phyloP scores from a whole-genome alignment of 2,113 vertebrate species.

The Tragelaphus imberbis region DNA sequence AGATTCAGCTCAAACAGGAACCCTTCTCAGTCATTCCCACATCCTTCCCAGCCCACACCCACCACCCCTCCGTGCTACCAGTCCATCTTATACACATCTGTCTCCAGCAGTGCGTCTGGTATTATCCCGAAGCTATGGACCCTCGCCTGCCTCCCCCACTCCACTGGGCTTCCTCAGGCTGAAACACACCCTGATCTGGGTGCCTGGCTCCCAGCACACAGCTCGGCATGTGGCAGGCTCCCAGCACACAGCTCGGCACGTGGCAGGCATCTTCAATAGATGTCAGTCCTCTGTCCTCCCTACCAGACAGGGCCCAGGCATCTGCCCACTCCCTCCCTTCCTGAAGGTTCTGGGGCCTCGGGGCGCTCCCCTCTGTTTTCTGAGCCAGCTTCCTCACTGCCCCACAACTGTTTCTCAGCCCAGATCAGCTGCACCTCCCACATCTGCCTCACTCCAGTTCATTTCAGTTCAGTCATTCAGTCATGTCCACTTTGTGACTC shows the following conservation, averaged over 20 bases:
- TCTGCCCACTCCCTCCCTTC: not conserved
- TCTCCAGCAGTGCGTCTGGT: accelerated
- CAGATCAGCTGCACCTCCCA: not conserved
- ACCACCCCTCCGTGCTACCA: not conserved
- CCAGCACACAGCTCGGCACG: no score
- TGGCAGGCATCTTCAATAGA: not conserved
- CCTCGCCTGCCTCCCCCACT: not conserved
- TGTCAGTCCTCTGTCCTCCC: not conserved
- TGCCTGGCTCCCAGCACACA: not conserved
- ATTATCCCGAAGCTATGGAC: accelerated
- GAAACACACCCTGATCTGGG: not conserved
- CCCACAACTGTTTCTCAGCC: not conserved
- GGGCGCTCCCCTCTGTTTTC: not conserved
- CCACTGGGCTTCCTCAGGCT: not conserved
- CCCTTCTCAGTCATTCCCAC: not conserved
- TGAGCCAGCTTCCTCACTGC: not conserved
- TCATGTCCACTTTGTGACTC: not conserved
- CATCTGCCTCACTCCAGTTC: no score
- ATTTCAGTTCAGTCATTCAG: accelerated
- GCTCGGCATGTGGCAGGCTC: not conserved
- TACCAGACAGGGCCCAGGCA: not conserved
- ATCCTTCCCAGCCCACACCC: not conserved
- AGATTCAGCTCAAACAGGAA: not conserved
- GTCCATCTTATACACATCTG: accelerated
- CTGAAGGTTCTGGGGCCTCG: not conserved